Conservation (phyloP, 1,140 invertebrate species). For the Drosophila trapezifrons region DNA sequence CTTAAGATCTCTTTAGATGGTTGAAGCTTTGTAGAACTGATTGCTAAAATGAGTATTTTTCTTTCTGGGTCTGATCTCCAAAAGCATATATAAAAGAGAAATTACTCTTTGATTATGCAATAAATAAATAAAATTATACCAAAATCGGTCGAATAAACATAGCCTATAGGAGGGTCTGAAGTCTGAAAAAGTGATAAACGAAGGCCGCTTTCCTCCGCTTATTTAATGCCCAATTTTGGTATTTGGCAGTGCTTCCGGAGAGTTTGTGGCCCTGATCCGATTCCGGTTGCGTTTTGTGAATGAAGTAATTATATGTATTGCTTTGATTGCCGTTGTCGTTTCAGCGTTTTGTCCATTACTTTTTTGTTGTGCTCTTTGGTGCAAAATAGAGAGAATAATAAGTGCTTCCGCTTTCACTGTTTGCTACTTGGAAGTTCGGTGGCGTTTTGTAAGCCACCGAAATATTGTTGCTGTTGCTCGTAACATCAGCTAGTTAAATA, state of each 20-base stretch:
- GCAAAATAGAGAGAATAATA: slow-evolving; percentile 66
- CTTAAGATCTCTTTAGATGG: background rate
- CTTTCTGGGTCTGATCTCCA: background rate
- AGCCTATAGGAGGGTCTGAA: background rate
- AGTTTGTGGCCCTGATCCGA: slow-evolving; percentile 61
- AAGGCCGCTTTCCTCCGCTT: slow-evolving; percentile 38
- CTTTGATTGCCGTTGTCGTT: slow-evolving; percentile 58
- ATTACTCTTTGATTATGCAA: slow-evolving; percentile 44
- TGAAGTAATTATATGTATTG: slow-evolving; percentile 59
- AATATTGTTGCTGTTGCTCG: slow-evolving; percentile 40
- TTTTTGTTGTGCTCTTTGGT: slow-evolving; percentile 43
- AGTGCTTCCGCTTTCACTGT: slow-evolving; percentile 73
- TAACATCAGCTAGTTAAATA: slow-evolving; percentile 46
- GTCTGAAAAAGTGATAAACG: slow-evolving; percentile 16
- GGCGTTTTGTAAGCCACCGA: slow-evolving; percentile 39
- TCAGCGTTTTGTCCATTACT: slow-evolving; percentile 50
- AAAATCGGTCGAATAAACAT: slow-evolving; percentile 25
- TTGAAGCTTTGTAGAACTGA: background rate
- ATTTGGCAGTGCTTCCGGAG: slow-evolving; percentile 29
- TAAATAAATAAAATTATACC: slow-evolving; percentile 13
- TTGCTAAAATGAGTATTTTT: background rate
- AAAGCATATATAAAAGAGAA: slow-evolving; percentile 2
- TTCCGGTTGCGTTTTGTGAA: slow-evolving; percentile 68
- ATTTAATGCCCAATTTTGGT: slow-evolving; percentile 54
- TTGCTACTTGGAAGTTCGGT: slow-evolving; percentile 47